Evolutionary conservation across 2,888 invertebrate species (phyloP), one percentile per base, ranked within the genome.

Genomic region (Meliscaeva auricollis): DNA sequence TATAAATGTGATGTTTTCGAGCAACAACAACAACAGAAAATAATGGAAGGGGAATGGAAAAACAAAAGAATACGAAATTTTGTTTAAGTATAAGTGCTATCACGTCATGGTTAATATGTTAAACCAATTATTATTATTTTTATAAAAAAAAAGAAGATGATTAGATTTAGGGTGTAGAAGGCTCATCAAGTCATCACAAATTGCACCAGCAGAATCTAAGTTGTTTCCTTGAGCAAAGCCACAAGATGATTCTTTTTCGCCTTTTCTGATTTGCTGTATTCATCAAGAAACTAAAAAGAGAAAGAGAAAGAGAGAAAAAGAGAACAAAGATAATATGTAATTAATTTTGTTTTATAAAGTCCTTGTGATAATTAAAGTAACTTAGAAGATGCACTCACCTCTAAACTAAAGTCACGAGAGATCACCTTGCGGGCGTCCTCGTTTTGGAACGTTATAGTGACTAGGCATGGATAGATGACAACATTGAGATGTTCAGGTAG

Each of bases 391-490:
- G 60, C 13, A 89, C 90, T 91, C 88, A 92, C 92, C 88, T 90
- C 89, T 88, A 92, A 87, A 89, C 90, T 90, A 88, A 92, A 92
- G 87, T 92, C 91, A 87, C 89, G 90, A 62, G 90, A 88, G 87
- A 92, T 89, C 85, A 91, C 88, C 89, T 90, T 89, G 87, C 91
- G 90, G 46, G 92, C 92, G 38, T 90, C 88, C 5, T 90, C 88
- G 90, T 92, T 92, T 87, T 91, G 90, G 88, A 89, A 90, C 88
- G 90, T 92, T 81, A 92, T 89, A 22, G 91, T 91, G 73, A 92
- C 90, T 88, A 92, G 87, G 79, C 92, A 91, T 64, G 92, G 92
- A 90, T 92, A 92, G 52, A 92, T 90, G 64, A 92, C 91, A 72
- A 91, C 90, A 89, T 92, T 90, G 30, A 91, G 91, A 75, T 91